Base-by-base conservation (phyloP, 2,888 invertebrate species). In the Perdita meconis region DNA sequence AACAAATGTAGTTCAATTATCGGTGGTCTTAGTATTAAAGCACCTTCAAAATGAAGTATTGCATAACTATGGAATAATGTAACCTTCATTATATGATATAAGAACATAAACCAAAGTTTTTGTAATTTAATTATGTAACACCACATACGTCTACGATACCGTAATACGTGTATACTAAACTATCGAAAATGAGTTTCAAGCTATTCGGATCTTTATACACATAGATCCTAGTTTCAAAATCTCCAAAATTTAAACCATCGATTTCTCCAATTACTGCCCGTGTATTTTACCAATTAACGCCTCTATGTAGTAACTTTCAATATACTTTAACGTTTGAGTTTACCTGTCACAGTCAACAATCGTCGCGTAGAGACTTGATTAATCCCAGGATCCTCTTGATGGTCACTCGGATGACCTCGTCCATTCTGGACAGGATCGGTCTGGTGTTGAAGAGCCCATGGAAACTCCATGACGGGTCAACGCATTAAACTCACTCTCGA, bases 401-500 rank as follows among this genome's bases (percentile, higher is more conserved):
- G 81, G 50, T 84, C 88, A 51, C 30, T 61, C 6, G 85, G 50
- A 74, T 88, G 89, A 63, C 44, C 69, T 30, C 87, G 80, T 56
- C 73, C 76, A 30, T 59, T 82, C 59, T 86, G 85, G 8, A 87
- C 73, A 6, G 82, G 69, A 71, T 89, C 87, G 10, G 60, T 55
- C 51, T 88, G 90, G 65, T 89, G 90, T 40, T 89, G 89, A 56
- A 90, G 80, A 24, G 86, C 78, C 90, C 90, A 90, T 53, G 90
- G 80, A 64, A 90, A 90, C 78, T 90, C 90, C 90, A 90, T 90
- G 55, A 55, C 57, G 75, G n/a, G n/a, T 13, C 22, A 24, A 42
- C 34, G 1, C 26, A 24, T 16, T n/a, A 13, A 34, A 8, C 30
- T 67, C 71, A 64, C 80, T 53, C 59, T 72, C 70, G 44, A 12